Conservation (phyloP, 2,888 invertebrate species). For the Lepeophtheirus nordmannii region DNA sequence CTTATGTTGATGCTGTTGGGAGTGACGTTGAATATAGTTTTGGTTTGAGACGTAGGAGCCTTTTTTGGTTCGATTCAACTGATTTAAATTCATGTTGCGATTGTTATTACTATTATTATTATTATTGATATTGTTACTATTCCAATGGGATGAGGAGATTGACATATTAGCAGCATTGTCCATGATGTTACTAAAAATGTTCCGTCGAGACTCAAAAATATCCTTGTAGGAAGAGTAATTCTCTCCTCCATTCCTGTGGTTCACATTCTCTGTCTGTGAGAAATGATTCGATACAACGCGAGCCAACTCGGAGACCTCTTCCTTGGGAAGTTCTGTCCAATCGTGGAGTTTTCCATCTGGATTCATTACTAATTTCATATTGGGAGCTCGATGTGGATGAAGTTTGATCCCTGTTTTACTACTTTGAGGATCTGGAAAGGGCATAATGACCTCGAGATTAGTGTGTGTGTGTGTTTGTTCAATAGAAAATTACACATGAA, state of each 20-base stretch:
- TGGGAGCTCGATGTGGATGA: slow-evolving; percentile 8
- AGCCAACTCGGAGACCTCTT: slow-evolving; percentile 4
- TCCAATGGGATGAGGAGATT: neutral
- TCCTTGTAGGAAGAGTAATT: neutral
- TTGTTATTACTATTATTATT: neutral
- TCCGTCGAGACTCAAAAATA: neutral
- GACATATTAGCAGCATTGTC: no score
- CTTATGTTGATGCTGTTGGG: no score
- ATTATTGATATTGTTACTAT: neutral
- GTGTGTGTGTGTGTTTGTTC: no score
- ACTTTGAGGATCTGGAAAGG: neutral
- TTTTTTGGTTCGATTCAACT: no score
- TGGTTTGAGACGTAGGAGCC: no score
- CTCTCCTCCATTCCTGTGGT: neutral
- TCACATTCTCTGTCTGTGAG: neutral
- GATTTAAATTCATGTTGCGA: neutral
- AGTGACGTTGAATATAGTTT: no score
- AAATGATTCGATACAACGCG: neutral
- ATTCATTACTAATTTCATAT: slow-evolving; percentile 56
- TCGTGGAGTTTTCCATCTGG: slow-evolving; percentile 42
- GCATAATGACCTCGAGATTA: neutral
- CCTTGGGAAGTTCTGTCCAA: slow-evolving; percentile 15
- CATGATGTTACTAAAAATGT: neutral
- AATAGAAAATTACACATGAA: no score
- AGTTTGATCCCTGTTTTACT: neutral